Evolutionary conservation across 2,113 vertebrate genomes (phyloP).

Genomic region (Scatophagus argus): DNA sequence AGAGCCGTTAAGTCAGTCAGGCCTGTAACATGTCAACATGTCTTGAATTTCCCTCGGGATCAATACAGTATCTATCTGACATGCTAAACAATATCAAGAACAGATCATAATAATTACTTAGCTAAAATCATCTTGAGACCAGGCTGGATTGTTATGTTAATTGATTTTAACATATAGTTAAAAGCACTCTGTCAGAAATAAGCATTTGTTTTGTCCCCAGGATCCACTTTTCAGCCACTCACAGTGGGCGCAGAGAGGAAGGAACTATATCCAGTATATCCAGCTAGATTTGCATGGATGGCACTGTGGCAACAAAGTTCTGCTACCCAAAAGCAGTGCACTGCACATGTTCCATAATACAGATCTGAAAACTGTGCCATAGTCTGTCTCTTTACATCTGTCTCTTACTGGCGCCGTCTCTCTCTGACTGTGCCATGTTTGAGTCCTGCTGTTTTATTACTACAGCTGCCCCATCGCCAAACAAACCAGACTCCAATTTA

Average conservation of each 20-base stretch:
- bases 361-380: conserved; percentile 1
- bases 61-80: too few relatives aligned
- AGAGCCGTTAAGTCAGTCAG: neutral
- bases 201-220: neutral
- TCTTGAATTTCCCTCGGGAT: too few relatives aligned
- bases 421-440: neutral
- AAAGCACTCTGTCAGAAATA: neutral
- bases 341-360: conserved; percentile 4
- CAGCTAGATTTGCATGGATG: neutral
- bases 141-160: neutral
- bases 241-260: neutral
- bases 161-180: conserved; percentile 1
- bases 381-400: neutral
- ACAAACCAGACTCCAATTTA: too few relatives aligned
- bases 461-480: neutral
- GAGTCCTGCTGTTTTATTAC: neutral
- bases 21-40: too few relatives aligned
- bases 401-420: neutral
- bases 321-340: neutral
- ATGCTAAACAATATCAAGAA: neutral
- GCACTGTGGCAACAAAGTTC: neutral
- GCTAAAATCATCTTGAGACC: neutral
- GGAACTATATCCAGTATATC: conserved; percentile 1
- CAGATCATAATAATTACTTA: neutral
- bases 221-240: conserved; percentile 20